Base-by-base conservation (phyloP, 1,140 invertebrate genomes). In the Drosophila persimilis region DNA sequence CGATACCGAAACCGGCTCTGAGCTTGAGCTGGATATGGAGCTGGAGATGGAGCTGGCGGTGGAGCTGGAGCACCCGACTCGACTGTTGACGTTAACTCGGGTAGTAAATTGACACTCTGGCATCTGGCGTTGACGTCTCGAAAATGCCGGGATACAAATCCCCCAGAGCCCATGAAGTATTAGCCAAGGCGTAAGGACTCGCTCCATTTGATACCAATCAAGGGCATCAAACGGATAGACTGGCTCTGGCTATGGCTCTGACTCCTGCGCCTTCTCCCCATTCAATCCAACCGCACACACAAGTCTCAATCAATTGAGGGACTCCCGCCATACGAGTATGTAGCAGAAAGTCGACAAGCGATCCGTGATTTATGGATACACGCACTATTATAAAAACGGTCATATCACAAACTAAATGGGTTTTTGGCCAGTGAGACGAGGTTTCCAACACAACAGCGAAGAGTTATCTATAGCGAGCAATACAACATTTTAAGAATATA, bases 121-220 rank as follows among this genome's bases (percentile, higher is more conserved):
- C 56, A 46, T 58, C 54, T 58, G 57, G 46, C 48, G 53, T 52
- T 76, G 71, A 76, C 43, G 53, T 67, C 57, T 41, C 59, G 53
- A 43, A 56, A 60, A 63, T 54, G 26, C 20, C 58, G 48, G 15
- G 54, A 56, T 26, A 50, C 71, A 77, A 77, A 77, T 64, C 71
- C 74, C 47, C 41, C 13, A 39, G 71, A 69, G 64, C 22, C 55
- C 55, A 52, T 43, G 46, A 17, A 24, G 56, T 45, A 47, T 57
- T 73, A 59, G 53, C 50, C 35, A 24, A 17, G 57, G 45, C 48
- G 54, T 29, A 43, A 41, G 39, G 31, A 29, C 39, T 43, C 29
- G 59, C 64, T 63, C 45, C 43, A 60, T 77, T 70, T 67, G 74
- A 74, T 77, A 70, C 69, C 71, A 73, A 77, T 77, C 74, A 77